Percentiles rank a stretch among this genome's conserved stretches.
Conservation (phyloP, 2,888 invertebrate genomes). For the Physocephala rufipes region DNA sequence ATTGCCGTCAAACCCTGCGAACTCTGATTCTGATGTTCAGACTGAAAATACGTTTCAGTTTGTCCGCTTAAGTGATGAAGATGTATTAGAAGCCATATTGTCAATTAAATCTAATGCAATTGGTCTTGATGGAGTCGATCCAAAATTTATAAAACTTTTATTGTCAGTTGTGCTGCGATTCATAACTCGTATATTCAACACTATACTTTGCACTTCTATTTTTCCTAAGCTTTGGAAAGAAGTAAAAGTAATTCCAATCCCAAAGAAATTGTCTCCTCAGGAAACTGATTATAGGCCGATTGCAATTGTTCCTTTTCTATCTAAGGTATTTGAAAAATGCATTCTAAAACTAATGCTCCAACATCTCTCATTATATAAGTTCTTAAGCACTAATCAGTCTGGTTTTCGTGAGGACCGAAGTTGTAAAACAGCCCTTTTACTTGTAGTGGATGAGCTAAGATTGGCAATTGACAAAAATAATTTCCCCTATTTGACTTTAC, state of each 20-base stretch:
- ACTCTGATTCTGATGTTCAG: neutral
- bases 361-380: constrained; percentile 4
- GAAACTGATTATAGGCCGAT: neutral
- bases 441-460: constrained; percentile 11
- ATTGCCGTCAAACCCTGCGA: neutral
- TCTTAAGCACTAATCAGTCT: constrained; percentile 6
- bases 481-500: neutral
- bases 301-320: constrained; percentile 2
- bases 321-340: neutral
- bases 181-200: constrained; percentile 16
- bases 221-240: constrained; percentile 7
- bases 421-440: constrained; percentile 5
- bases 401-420: constrained; percentile 4
- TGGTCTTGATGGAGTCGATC: constrained; percentile 25
- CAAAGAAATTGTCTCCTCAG: neutral
- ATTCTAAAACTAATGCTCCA: neutral
- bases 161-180: constrained; percentile 4
- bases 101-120: neutral
- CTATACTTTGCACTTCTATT: neutral
- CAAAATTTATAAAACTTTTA: constrained; percentile 24
- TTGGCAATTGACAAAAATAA: constrained; percentile 4
- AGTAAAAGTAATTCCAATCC: neutral
- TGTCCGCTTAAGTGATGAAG: too few relatives aligned
- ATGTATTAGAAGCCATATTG: neutral
- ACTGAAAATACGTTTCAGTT: neutral